Evolutionary conservation across 2,888 invertebrate genomes (phyloP), one percentile per base, ranked within the genome.

Genomic region (Sicus ferrugineus): DNA sequence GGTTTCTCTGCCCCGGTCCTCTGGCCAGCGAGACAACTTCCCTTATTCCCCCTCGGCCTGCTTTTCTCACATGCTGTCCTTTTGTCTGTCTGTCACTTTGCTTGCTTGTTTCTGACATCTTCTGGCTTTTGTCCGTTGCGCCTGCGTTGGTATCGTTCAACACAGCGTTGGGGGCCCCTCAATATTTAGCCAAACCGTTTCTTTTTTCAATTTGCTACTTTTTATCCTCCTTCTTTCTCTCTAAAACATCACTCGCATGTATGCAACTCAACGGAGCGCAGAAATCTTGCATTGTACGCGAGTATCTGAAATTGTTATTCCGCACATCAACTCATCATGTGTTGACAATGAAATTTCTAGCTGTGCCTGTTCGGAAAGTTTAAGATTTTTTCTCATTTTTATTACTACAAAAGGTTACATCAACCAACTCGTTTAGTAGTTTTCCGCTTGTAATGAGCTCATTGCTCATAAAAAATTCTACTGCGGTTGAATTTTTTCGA

Each of bases 401-500:
- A 19, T 9, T n/a, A 46, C 54, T 54, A 28, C 26, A 54, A 54
- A 54, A 54, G 54, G 54, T 54, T 54, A 54, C 28, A 26, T 54
- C 46, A 46, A 46, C 23, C 26, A 54, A 42, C 42, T 42, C 11
- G 42, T 42, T 42, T 34, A 34, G 7, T 34, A 34, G 9, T 52
- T 26, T n/a, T n/a, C n/a, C n/a, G n/a, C n/a, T n/a, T 54, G 28
- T 54, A 23, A 14, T 26, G 28, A 54, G 26, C 28, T 54, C 54
- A 54, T 54, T 54, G 26, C 54, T 54, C 23, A 54, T 54, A 54
- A 54, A 54, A 28, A 54, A 26, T 54, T 54, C 54, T 28, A 54
- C 4, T 28, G 7, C 23, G 14, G 5, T 23, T 28, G 26, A 11
- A 54, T 23, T 54, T 54, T 54, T 28, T 9, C 11, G 28, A 42